Base-by-base conservation (phyloP, 2,797 vertebrate species). In the Hephaestus fuliginosus region DNA sequence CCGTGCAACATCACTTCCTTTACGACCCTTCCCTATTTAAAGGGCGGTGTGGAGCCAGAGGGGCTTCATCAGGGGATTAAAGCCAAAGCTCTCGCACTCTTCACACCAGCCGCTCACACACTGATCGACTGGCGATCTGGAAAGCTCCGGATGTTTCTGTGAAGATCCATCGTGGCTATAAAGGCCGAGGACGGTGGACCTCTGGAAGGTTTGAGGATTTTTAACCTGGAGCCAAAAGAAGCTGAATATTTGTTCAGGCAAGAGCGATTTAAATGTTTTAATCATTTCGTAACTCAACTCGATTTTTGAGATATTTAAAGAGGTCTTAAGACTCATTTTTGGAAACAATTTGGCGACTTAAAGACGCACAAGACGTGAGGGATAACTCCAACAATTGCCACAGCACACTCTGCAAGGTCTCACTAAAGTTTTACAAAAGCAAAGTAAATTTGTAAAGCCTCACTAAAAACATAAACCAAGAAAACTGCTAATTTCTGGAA, bases 1-100 rank as follows among this genome's bases (percentile, higher is more conserved):
- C 51, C 0, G 1, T n/a, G 61, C 33, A 4, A 57, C 91, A 86
- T 90, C 85, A 89, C 88, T 91, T 91, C 85, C 73, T 89, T 74
- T 72, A 80, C 48, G 71, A 86, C 75, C 71, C 5, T 9, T 51
- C 64, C 46, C 89, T 93, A 92, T 93, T 93, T 94, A 92, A 94
- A 91, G 89, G 76, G 53, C n/a, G 1, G 22, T 30, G 81, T 22
- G 79, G 70, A 82, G 88, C 80, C 83, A 69, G 74, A 22, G 81
- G 28, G 82, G 76, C 83, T 83, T 82, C 85, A 88, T 63, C 62
- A 12, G 80, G 17, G 74, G 83, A 86, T 84, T 85, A 89, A 57
- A 87, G 36, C n/a, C 80, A 63, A 85, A 79, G 86, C 60, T 82
- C 5, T 76, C 15, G 2, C 70, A 77, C 76, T 79, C 76, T 53